Conservation (phyloP, 2,888 invertebrate species). For the Octonoba sinensis region DNA sequence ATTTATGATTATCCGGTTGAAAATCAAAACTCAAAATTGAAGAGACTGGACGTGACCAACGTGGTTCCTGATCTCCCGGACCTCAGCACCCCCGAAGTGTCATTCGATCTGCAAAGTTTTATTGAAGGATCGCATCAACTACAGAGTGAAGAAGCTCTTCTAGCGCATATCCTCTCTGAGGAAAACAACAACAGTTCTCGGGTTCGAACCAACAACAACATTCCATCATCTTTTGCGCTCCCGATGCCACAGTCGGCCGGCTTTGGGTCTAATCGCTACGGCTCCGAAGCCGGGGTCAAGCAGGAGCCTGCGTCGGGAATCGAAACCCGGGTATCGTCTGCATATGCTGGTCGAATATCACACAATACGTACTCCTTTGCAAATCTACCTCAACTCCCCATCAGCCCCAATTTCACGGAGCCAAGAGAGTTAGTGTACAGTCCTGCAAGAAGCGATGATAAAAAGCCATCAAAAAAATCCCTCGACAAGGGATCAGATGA, state of each 20-base stretch:
- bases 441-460: constrained; percentile 6
- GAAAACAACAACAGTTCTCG: constrained; percentile 4
- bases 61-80: constrained; percentile 81
- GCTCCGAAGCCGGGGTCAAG: constrained; percentile 67
- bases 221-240: constrained; percentile 68
- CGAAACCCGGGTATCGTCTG: constrained; percentile 30
- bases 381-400: constrained; percentile 30
- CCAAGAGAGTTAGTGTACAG: not conserved
- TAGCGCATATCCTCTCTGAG: constrained; percentile 40
- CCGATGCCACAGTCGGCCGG: constrained; percentile 91
- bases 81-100: constrained; percentile 91
- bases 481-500: constrained; percentile 88
- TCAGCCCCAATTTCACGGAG: constrained; percentile 21
- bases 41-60: constrained; percentile 68
- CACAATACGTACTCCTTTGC: constrained; percentile 19
- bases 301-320: constrained; percentile 66
- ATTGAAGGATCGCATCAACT: constrained; percentile 73
- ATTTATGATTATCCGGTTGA: constrained; percentile 56
- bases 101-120: constrained; percentile 89
- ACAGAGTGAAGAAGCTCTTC: constrained; percentile 14
- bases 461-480: constrained; percentile 46
- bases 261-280: constrained; percentile 76
- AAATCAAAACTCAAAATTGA: constrained; percentile 35
- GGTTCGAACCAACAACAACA: constrained; percentile 2
- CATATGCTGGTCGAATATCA: constrained; percentile 17